Conservation (phyloP, 2,797 vertebrate species). For the Erpetoichthys calabaricus region DNA sequence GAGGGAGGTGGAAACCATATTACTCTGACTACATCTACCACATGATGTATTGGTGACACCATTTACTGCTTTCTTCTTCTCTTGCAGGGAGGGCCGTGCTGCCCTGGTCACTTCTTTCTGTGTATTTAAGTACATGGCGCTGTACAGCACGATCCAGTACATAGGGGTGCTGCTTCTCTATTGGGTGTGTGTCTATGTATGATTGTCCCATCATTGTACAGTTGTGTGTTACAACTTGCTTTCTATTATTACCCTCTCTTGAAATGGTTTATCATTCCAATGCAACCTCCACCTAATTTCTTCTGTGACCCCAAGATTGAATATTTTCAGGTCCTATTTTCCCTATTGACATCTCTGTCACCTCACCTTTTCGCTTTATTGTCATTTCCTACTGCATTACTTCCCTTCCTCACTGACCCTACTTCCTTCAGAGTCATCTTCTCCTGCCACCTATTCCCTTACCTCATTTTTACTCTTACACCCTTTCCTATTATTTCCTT, state of each 20-base stretch:
- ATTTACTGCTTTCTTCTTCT: slow-evolving; percentile 13
- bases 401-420: not conserved
- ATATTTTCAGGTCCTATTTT: not conserved
- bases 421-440: not conserved
- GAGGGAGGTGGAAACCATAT: not conserved
- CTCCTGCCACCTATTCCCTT: not conserved
- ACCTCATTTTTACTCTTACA: not conserved
- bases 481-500: slow-evolving; percentile 1
- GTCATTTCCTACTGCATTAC: not conserved
- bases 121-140: slow-evolving; percentile 41
- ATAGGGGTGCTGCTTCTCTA: slow-evolving; percentile 29
- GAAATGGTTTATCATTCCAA: too few relatives aligned
- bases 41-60: not conserved
- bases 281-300: too few relatives aligned
- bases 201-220: not conserved
- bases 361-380: not conserved
- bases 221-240: too few relatives aligned
- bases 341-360: not conserved
- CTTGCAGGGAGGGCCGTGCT: slow-evolving; percentile 39
- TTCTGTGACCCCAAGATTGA: too few relatives aligned
- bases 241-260: too few relatives aligned
- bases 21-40: not conserved
- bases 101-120: slow-evolving; percentile 40
- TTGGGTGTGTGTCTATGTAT: slow-evolving; percentile 31
- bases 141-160: slow-evolving; percentile 32